Evolutionary conservation across 2,797 vertebrate species (phyloP).

Genomic region (Anguilla pacifica): DNA sequence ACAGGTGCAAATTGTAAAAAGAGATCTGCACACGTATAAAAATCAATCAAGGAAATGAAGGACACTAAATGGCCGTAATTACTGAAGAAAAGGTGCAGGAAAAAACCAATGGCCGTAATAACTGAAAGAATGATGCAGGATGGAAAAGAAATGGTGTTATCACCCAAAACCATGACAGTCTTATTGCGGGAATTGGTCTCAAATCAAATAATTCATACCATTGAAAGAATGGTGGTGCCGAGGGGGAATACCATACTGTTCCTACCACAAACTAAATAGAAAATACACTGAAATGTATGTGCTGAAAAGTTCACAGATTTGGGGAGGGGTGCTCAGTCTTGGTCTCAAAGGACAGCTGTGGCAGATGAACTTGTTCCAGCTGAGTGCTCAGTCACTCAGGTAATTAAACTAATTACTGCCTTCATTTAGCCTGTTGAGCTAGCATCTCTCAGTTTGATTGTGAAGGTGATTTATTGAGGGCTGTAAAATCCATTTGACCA

Average conservation of each 20-base stretch:
- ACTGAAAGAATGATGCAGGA: too few relatives aligned
- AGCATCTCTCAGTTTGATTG: not conserved
- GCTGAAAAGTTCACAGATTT: not conserved
- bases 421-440: not conserved
- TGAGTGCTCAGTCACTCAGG: not conserved
- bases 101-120: too few relatives aligned
- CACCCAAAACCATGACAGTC: too few relatives aligned
- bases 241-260: not conserved
- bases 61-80: too few relatives aligned
- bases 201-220: not conserved
- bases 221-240: not conserved
- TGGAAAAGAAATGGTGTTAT: too few relatives aligned
- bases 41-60: too few relatives aligned
- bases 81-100: too few relatives aligned
- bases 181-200: not conserved
- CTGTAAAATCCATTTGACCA: not conserved
- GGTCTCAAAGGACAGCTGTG: not conserved
- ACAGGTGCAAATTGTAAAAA: too few relatives aligned
- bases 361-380: conserved; percentile 4
- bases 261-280: not conserved
- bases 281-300: not conserved
- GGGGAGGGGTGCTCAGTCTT: not conserved
- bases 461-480: not conserved
- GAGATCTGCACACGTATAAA: too few relatives aligned
- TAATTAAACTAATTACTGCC: not conserved